Evolutionary conservation across 2,888 invertebrate species (phyloP), one percentile per base, ranked within the genome.

Genomic region (Hirtodrosophila histrioides): DNA sequence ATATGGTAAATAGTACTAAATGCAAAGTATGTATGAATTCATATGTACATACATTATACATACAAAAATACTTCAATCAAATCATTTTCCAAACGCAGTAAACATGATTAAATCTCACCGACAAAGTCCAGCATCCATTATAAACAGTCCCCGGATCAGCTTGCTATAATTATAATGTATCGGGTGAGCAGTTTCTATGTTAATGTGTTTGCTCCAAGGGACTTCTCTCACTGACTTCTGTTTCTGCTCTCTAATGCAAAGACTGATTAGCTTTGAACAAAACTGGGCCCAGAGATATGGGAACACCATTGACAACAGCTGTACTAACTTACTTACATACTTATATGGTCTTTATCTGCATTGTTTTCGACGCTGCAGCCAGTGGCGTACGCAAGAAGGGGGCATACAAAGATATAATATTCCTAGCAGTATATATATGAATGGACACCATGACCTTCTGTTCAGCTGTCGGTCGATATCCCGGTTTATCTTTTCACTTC

Each of bases 311-410:
- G 8, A 43, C 24, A 40, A 51, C 48, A 36, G 62, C 33, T 39
- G 10, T 11, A 44, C 29, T 49, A 61, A 65, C 62, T 45, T 8
- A 3, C 12, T 37, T 24, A 53, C 10, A 11, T 35, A 40, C 17
- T 10, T 27, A 11, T 48, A 43, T 36, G 6, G 27, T 3, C 69
- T 49, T 82, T 74, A 82, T 85, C 79, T 69, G 33, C 9, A 33
- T 29, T 53, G 43, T 45, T 65, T 57, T 43, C 17, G 8, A 31
- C 4, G 45, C 7, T 17, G 51, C 53, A 31, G 3, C 7, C 9
- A 31, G 31, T 31, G 31, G 3, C 9, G 29, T 33, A 41, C 40
- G 9, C 4, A 35, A 2, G 6, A 31, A 8, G 31, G 31, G 9
- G 31, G 8, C 7, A 8, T 3, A 2, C 8, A 31, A 31, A 9